Conservation (phyloP, 2,113 vertebrate species). For the Oceanodroma tethys region DNA sequence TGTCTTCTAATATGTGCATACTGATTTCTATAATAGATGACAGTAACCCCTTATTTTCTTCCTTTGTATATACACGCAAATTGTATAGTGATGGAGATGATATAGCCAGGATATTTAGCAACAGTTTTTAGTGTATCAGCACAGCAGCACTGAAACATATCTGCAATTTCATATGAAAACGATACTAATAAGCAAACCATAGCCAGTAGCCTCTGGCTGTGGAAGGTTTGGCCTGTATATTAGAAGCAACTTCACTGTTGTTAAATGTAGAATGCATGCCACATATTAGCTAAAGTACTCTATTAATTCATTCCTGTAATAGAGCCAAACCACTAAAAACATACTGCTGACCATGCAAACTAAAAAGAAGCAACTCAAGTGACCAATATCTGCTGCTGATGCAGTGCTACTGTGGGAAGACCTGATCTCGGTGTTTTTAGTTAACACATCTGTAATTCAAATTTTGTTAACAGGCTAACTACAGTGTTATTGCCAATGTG, state of each 20-base stretch:
- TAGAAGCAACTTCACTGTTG: background rate
- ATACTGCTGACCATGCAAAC: background rate
- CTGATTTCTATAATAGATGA: background rate
- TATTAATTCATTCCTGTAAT: background rate
- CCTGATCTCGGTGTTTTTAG: background rate
- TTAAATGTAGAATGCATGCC: background rate
- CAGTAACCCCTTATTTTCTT: background rate
- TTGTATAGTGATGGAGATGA: background rate
- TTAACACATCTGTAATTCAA: background rate
- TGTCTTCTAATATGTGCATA: background rate
- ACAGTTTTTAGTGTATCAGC: background rate
- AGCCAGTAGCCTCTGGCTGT: background rate
- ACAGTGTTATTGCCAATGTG: background rate
- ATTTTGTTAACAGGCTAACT: background rate
- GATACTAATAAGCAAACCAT: background rate
- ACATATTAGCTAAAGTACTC: background rate
- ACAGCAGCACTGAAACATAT: background rate
- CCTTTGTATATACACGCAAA: background rate
- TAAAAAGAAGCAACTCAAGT: background rate
- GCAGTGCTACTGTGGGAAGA: background rate
- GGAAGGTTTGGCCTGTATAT: background rate
- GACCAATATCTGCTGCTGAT: background rate
- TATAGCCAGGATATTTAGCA: background rate
- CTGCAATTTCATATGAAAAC: background rate
- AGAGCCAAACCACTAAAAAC: background rate